Evolutionary conservation across 2,797 vertebrate species (phyloP).

Genomic region (Clarias fuscus): DNA sequence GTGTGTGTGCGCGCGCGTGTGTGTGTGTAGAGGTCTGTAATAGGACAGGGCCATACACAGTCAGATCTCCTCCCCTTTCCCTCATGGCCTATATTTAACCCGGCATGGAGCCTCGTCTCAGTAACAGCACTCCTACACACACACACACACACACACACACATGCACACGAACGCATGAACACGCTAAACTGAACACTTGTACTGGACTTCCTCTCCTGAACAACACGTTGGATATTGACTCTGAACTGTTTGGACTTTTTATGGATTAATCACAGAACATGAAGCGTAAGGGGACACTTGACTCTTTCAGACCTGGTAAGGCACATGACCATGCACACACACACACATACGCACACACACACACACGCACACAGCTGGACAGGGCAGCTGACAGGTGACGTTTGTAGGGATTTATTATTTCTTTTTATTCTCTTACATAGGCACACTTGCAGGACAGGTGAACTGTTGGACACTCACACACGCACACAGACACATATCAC

Average conservation of each 20-base stretch:
- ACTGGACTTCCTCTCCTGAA: not conserved
- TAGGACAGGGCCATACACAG: constrained; percentile 41
- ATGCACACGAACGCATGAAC: not conserved
- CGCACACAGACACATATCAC: not conserved
- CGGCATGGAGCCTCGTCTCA: constrained; percentile 37
- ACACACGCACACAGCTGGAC: not conserved
- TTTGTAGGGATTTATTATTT: not conserved
- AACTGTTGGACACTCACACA: not conserved
- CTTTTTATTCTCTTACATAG: not conserved
- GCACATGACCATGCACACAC: not conserved
- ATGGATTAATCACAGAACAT: constrained; percentile 23
- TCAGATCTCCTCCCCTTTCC: constrained; percentile 28
- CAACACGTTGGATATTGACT: not conserved
- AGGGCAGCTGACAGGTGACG: not conserved
- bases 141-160: constrained; percentile 21
- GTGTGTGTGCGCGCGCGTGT: constrained; percentile 12
- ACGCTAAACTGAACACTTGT: constrained; percentile 1
- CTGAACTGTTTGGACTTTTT: not conserved
- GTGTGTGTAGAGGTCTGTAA: constrained; percentile 35
- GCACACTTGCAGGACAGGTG: not conserved
- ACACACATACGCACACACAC: constrained; percentile 1
- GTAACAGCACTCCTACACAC: constrained; percentile 26
- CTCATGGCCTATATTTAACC: constrained; percentile 45
- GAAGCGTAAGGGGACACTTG: not conserved
- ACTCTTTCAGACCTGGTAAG: constrained; percentile 19